Percentiles rank a stretch among this genome's conserved stretches.
These are phyloP conservation scores for Furnarius figulus DNA, from an alignment of 2,113 vertebrate species.

Conservation along the genomic window DNA sequence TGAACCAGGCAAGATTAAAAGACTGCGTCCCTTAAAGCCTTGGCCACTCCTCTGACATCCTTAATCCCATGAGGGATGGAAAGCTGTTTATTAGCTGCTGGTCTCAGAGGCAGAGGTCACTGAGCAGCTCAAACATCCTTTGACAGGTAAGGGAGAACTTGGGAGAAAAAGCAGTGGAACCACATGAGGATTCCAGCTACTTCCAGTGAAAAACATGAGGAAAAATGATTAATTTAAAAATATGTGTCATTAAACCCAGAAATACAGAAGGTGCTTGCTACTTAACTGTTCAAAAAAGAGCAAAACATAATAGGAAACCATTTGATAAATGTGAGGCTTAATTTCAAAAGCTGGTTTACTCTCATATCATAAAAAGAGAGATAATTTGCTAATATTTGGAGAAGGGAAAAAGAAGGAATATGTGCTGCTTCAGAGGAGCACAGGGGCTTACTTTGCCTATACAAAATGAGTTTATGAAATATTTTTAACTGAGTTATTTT, in stretches of 20 bases:
- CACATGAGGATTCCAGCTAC: neutral
- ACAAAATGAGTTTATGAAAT: neutral
- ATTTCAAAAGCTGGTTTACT: neutral
- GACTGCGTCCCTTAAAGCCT: neutral
- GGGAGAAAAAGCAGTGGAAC: too few species aligned
- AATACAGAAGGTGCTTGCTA: neutral
- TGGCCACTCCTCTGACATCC: neutral
- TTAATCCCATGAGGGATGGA: neutral
- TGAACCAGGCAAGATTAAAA: neutral
- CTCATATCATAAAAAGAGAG: neutral
- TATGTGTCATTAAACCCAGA: neutral
- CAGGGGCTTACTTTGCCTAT: neutral
- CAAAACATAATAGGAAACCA: neutral
- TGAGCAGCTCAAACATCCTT: neutral
- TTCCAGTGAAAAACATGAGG: neutral
- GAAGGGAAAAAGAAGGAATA: neutral
- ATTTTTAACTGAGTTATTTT: constrained; percentile 20
- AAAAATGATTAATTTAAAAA: neutral
- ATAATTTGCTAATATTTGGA: neutral
- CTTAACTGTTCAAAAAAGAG: neutral
- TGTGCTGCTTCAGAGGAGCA: neutral
- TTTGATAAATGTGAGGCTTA: neutral
- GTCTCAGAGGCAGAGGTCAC: neutral
- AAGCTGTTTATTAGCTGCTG: neutral
- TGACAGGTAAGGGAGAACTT: neutral